Base-by-base conservation (phyloP, 2,888 invertebrate species). In the Tineola bisselliella region DNA sequence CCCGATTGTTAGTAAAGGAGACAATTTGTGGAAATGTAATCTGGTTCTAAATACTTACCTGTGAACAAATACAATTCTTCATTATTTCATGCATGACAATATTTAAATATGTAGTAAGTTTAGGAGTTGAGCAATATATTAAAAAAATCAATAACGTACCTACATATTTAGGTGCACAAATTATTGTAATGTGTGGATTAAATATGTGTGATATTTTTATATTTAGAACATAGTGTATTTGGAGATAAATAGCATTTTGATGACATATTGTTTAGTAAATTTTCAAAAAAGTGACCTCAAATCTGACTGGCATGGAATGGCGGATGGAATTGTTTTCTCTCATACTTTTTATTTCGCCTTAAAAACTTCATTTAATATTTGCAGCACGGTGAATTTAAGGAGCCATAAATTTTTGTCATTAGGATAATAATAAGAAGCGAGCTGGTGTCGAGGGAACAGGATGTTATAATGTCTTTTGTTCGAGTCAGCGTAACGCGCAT, bases 391-490 rank as follows among this genome's bases (percentile, higher is more conserved):
- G 71, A 79, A 79, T 84, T 82, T 84, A 83, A 83, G 81, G 71
- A 78, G 77, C 79, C 74, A 84, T 87, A 87, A 84, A 84, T 84
- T 83, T 83, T 79, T 74, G 78, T 86, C 84, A 86, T 84, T 86
- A 84, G 79, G 77, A 77, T 79, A 84, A 84, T 84, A 86, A 84
- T 81, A 86, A 82, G 77, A 82, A 74, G 70, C 73, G 70, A 66
- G 71, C 73, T 75, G 75, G 72, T 78, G 81, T 79, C 78, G 78
- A 70, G 74, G 75, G 75, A 77, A 80, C 86, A 84, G 86, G 86
- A 87, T 84, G 84, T 76, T 79, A 80, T 81, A 84, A 84, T 81
- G 80, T 75, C 86, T 86, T 84, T 86, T 86, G 86, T 84, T 83
- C 78, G 76, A 70, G 65, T 73, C 74, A 70, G 69, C 76, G 79